These are phyloP conservation scores for Mycteria americana DNA, from an alignment of 2,797 vertebrate genomes.

Conservation along the genomic window DNA sequence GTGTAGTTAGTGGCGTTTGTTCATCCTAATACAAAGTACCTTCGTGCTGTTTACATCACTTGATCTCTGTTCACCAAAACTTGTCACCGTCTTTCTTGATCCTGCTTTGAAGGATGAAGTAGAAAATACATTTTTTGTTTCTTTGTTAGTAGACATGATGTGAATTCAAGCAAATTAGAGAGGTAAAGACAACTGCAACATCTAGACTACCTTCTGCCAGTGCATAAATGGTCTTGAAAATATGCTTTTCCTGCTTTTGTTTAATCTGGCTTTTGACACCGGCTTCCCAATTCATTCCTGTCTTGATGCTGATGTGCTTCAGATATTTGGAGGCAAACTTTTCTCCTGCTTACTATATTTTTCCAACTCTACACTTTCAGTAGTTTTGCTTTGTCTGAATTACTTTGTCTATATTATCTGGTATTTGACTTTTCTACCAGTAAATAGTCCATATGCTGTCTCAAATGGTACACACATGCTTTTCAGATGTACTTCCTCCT, in stretches of 20 bases:
- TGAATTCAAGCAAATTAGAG: background rate
- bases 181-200: background rate
- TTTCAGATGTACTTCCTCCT: background rate
- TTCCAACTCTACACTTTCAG: background rate
- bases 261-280: background rate
- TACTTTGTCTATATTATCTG: background rate
- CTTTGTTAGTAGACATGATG: background rate
- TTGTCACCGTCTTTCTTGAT: background rate
- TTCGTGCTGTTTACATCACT: background rate
- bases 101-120: background rate
- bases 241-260: background rate
- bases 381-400: background rate
- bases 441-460: background rate
- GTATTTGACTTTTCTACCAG: background rate
- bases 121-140: background rate
- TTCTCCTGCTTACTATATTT: background rate
- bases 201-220: background rate
- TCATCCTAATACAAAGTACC: background rate
- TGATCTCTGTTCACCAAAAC: background rate
- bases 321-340: background rate
- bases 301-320: background rate
- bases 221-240: background rate
- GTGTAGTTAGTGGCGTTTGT: background rate
- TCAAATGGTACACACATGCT: accelerated
- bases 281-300: background rate